Evolutionary conservation across 1,140 invertebrate species (phyloP).

Genomic region (Zaprionus africanus): DNA sequence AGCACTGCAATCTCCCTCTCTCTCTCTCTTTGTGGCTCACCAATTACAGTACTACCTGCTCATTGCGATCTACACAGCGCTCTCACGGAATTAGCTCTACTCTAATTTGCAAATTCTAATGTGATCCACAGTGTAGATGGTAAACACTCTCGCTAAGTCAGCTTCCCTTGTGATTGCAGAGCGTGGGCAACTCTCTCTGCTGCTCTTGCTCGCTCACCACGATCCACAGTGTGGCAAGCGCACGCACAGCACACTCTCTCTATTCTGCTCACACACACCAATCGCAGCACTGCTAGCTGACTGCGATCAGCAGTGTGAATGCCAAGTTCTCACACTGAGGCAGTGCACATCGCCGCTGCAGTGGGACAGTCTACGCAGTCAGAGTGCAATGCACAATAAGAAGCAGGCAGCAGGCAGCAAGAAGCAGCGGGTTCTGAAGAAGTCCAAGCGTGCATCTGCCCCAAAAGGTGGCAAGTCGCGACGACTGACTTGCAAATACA

Average conservation of each 20-base stretch:
- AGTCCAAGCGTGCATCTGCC: constrained; percentile 34
- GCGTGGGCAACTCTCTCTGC: too few species aligned
- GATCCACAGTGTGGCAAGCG: too few species aligned
- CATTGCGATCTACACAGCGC: too few species aligned
- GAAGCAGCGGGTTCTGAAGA: constrained; percentile 30
- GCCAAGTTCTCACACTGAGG: background rate
- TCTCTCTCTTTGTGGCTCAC: background rate
- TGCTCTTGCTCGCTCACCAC: too few species aligned
- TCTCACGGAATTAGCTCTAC: too few species aligned
- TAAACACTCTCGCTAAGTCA: too few species aligned
- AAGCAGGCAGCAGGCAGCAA: background rate
- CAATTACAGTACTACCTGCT: background rate
- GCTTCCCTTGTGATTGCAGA: too few species aligned
- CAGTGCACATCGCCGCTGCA: too few species aligned
- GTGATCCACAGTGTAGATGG: too few species aligned
- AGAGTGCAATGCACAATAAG: constrained; percentile 1
- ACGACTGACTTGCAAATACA: constrained; percentile 26
- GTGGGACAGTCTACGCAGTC: background rate
- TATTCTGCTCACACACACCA: background rate
- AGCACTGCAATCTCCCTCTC: background rate
- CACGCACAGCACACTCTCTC: background rate
- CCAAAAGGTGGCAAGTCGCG: constrained; percentile 45
- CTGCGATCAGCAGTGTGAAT: background rate
- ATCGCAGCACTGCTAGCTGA: background rate
- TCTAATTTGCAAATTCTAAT: too few species aligned